Evolutionary conservation across 2,888 invertebrate species (phyloP).

Genomic region (Stegana nigrithorax): DNA sequence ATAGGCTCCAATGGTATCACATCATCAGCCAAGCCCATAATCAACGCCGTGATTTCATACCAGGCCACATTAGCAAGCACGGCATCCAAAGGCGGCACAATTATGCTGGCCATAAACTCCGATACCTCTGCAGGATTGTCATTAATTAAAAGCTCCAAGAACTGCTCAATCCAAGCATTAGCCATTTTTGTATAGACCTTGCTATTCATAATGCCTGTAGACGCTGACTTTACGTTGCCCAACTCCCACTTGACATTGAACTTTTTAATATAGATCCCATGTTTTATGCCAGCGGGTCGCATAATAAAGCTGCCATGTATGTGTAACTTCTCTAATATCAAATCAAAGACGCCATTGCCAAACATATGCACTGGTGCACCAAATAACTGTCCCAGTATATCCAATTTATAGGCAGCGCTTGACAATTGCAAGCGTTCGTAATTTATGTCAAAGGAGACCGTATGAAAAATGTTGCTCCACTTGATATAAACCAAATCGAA

Average conservation of each 20-base stretch:
- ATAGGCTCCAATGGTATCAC: constrained; percentile 46
- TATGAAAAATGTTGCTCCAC: constrained; percentile 50
- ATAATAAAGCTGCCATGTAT: constrained; percentile 52
- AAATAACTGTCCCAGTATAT: constrained; percentile 35
- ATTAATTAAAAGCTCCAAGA: constrained; percentile 44
- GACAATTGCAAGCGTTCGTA: constrained; percentile 47
- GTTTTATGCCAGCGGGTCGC: constrained; percentile 39
- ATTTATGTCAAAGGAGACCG: constrained; percentile 53
- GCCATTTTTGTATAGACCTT: constrained; percentile 39
- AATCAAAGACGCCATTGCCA: constrained; percentile 49
- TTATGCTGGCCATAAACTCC: constrained; percentile 40
- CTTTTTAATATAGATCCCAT: constrained; percentile 40
- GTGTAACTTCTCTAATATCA: constrained; percentile 46
- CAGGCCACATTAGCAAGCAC: constrained; percentile 43
- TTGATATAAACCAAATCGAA: constrained; percentile 52
- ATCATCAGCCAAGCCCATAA: constrained; percentile 47
- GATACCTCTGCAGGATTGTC: constrained; percentile 49
- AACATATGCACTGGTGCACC: constrained; percentile 35
- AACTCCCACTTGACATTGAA: constrained; percentile 50
- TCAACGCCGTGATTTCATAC: constrained; percentile 47
- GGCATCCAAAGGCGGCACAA: constrained; percentile 44
- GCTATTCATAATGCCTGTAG: constrained; percentile 51
- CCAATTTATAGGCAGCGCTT: constrained; percentile 49
- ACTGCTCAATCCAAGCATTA: constrained; percentile 51
- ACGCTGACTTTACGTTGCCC: constrained; percentile 43